Percentiles rank a stretch among this genome's conserved stretches.
Conservation (phyloP, 2,888 invertebrate genomes). For the Lasioglossum calceatum region DNA sequence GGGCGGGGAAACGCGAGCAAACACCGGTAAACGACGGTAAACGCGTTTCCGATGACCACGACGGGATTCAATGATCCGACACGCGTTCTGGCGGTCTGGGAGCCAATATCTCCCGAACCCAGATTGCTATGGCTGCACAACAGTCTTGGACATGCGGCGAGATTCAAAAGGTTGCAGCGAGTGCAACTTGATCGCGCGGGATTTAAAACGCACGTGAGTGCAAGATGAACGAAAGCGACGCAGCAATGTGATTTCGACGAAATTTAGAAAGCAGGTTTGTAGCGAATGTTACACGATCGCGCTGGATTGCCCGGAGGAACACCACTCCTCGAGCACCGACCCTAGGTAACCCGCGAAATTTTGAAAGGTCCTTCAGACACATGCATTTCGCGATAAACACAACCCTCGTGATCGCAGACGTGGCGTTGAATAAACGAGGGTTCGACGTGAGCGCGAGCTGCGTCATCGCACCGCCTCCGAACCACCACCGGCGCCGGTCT, state of each 20-base stretch:
- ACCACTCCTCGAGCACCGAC: slow-evolving; percentile 52
- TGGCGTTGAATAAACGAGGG: slow-evolving; percentile 31
- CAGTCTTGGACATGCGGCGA: slow-evolving; percentile 45
- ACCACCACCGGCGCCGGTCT: background rate
- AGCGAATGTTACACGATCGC: slow-evolving; percentile 31
- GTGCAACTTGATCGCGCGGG: too few relatives aligned
- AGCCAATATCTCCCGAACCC: slow-evolving; percentile 48
- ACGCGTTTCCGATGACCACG: slow-evolving; percentile 33
- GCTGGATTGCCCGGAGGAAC: slow-evolving; percentile 61
- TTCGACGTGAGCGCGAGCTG: slow-evolving; percentile 22
- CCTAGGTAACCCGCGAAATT: slow-evolving; percentile 39
- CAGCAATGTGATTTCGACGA: too few relatives aligned
- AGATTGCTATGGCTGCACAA: slow-evolving; percentile 37
- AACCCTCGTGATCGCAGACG: background rate
- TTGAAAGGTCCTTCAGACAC: slow-evolving; percentile 35
- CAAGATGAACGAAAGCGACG: too few relatives aligned
- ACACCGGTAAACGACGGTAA: slow-evolving; percentile 48
- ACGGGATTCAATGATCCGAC: slow-evolving; percentile 41
- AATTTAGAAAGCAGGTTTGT: too few relatives aligned
- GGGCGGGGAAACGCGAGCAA: slow-evolving; percentile 21
- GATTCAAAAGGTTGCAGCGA: background rate
- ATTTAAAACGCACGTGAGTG: too few relatives aligned
- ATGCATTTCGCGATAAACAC: slow-evolving; percentile 44
- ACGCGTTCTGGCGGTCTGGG: slow-evolving; percentile 15
- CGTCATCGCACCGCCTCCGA: background rate